These are phyloP conservation scores for Bellardia bayeri DNA, from an alignment of 2,888 invertebrate species.

Conservation along the genomic window DNA sequence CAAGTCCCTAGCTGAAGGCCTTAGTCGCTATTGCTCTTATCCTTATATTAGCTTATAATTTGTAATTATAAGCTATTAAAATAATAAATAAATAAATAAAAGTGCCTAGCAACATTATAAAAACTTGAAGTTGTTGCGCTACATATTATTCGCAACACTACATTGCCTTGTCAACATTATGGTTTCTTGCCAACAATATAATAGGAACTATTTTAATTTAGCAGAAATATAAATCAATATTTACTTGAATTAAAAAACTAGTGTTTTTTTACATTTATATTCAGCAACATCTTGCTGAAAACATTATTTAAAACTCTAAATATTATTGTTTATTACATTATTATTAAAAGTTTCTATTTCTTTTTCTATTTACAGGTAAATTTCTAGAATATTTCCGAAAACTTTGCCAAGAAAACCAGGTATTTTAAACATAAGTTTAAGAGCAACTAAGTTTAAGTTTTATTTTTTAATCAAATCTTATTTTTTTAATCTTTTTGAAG, in stretches of 20 bases:
- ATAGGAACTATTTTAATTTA: too few relatives aligned
- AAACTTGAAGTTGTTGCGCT: too few relatives aligned
- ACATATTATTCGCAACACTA: too few relatives aligned
- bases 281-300: constrained; percentile 8
- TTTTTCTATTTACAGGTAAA: background rate
- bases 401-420: background rate
- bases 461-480: background rate
- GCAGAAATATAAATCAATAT: too few relatives aligned
- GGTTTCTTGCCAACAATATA: too few relatives aligned
- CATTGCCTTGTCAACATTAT: too few relatives aligned
- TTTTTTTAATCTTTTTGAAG: background rate
- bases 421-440: background rate
- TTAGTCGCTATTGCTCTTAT: too few relatives aligned
- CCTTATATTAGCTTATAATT: too few relatives aligned
- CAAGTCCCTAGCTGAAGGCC: too few relatives aligned
- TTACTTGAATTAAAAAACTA: background rate
- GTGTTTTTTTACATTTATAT: background rate
- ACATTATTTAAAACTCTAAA: background rate
- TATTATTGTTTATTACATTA: background rate
- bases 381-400: background rate
- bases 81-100: too few relatives aligned
- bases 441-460: constrained; percentile 9
- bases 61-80: too few relatives aligned
- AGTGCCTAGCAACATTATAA: too few relatives aligned
- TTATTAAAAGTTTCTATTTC: background rate